Evolutionary conservation across 2,888 invertebrate species (phyloP), one percentile per base, ranked within the genome.

Genomic region (Mystacides longicornis): DNA sequence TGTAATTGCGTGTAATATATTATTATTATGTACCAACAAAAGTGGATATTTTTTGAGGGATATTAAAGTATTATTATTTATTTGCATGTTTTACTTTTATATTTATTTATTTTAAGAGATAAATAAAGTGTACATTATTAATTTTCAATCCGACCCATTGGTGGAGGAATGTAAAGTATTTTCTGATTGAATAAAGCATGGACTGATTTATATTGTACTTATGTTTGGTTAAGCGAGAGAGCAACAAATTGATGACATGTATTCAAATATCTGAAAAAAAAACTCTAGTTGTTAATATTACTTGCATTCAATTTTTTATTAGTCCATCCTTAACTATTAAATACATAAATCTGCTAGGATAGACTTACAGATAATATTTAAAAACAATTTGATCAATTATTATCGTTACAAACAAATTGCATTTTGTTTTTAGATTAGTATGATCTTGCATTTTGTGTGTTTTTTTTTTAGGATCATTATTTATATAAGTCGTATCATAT

Each of bases 381-480:
- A n/a, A n/a, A n/a, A n/a, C n/a, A n/a, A n/a, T n/a, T n/a, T n/a
- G n/a, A n/a, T n/a, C n/a, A n/a, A n/a, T n/a, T n/a, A n/a, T n/a
- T n/a, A n/a, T n/a, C n/a, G n/a, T n/a, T n/a, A n/a, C n/a, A n/a
- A n/a, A n/a, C n/a, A n/a, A n/a, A n/a, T n/a, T n/a, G n/a, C n/a
- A n/a, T n/a, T 57, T 56, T 57, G 56, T 57, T 57, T 57, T 53
- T 57, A 53, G 54, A 53, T 53, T 53, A 53, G 18, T 51, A 53
- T 31, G 31, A 31, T 42, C 47, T 53, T 53, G 46, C 47, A 57
- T 46, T 18, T 18, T 47, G 46, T 52, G 53, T 51, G 53, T 53
- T 63, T 63, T 65, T 63, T 62, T 62, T n/a, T n/a, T n/a, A n/a
- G n/a, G n/a, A n/a, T n/a, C n/a, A n/a, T n/a, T n/a, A n/a, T n/a